phyloP scores from a whole-genome alignment of 2,113 vertebrate genomes.

The Pseudorasbora parva region DNA sequence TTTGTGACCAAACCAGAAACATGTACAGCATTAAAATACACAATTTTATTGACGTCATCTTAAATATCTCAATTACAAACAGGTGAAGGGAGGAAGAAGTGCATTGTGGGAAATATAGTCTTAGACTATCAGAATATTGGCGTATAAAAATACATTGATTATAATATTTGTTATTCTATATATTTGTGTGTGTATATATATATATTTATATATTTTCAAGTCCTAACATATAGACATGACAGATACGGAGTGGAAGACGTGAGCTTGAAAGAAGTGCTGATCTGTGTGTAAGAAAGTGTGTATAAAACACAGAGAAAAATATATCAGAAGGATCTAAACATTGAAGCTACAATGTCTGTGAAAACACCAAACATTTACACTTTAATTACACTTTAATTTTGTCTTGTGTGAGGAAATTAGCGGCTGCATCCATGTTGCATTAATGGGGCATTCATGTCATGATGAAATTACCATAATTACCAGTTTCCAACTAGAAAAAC shows the following conservation, averaged over 20 bases:
- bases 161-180: conserved; percentile 46
- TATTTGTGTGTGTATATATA: not conserved
- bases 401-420: not conserved
- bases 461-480: conserved; percentile 7
- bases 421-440: not conserved
- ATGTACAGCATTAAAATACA: conserved; percentile 68
- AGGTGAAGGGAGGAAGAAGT: conserved; percentile 50
- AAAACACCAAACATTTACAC: conserved; percentile 37
- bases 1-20: conserved; percentile 1
- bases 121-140: conserved; percentile 46
- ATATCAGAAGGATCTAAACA: not conserved
- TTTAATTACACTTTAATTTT: conserved; percentile 41
- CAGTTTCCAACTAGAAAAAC: not conserved
- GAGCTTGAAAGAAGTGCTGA: conserved; percentile 27
- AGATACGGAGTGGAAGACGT: conserved; percentile 42
- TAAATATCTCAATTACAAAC: conserved; percentile 59
- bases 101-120: conserved; percentile 52
- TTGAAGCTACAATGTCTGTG: conserved; percentile 15
- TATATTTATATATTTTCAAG: conserved; percentile 15
- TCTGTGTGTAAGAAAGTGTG: conserved; percentile 19
- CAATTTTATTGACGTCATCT: conserved; percentile 72
- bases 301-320: not conserved
- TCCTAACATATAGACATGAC: conserved; percentile 48
- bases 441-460: not conserved
- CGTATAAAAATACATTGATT: conserved; percentile 62